Evolutionary conservation across 2,113 vertebrate species (phyloP), one percentile per base, ranked within the genome.

Genomic region (Plecotus auritus): DNA sequence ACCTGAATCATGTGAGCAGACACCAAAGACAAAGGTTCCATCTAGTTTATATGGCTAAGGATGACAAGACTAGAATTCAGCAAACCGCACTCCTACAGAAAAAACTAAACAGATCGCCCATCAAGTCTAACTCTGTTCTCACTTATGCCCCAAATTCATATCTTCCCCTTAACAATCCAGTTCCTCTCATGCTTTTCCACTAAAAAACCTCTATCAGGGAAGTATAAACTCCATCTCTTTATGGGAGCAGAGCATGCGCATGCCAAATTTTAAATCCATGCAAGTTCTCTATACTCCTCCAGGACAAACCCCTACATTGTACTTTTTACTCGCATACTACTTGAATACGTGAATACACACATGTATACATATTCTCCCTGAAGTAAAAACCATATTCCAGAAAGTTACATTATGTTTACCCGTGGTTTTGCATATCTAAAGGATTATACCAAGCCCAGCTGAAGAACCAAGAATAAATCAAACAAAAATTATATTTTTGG

Each of bases 331-430:
- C 56, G 22, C 8, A 51, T n/a, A 22, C 72, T 45, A n/a, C 28
- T 23, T 80, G 10, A 67, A 40, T 47, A 83, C 0, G 0, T 26
- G n/a, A 45, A 70, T 0, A 26, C 8, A n/a, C 49, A 74, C 23
- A 18, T 14, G 20, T 7, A 45, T 4, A 42, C 9, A 67, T 35
- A 30, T 56, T 32, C 61, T 74, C 47, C 37, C 26, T 42, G 1
- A 67, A 32, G 35, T 30, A 70, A 61, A 95, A 88, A 22, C 51
- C 61, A 86, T 40, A 40, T 72, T 82, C 49, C 40, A 69, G 45
- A 91, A 88, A 82, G 32, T 35, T 6, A 70, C 12, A 42, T 8
- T 22, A 22, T 0, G 10, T 37, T 76, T 14, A 37, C 26, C 9
- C 54, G 22, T 13, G 2, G 28, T 22, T 87, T 17, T 74, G 47